phyloP scores from a whole-genome alignment of 2,113 vertebrate genomes.

The Protobothrops flavoviridis region DNA sequence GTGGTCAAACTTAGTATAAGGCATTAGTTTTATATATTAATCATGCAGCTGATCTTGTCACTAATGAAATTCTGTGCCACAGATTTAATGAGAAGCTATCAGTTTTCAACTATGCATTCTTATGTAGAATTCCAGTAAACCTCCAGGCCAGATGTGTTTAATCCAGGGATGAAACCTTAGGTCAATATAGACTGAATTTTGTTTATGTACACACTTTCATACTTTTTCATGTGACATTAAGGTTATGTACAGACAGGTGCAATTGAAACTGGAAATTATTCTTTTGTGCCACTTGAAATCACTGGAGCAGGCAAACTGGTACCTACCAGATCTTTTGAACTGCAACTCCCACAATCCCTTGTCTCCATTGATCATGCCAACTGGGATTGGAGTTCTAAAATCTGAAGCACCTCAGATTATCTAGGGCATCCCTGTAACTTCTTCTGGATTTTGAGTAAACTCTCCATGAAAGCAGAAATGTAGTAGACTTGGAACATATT shows the following conservation, averaged over 20 bases:
- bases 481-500: not conserved
- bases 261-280: not conserved
- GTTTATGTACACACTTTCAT: not conserved
- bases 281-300: not conserved
- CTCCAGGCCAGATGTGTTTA: not conserved
- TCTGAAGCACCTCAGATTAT: not conserved
- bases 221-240: not conserved
- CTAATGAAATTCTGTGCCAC: not conserved
- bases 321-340: not conserved
- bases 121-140: not conserved
- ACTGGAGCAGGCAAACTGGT: not conserved
- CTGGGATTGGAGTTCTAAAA: not conserved
- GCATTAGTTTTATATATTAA: not conserved
- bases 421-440: not conserved
- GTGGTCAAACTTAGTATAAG: not conserved
- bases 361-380: not conserved
- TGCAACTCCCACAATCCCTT: not conserved
- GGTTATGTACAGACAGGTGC: not conserved
- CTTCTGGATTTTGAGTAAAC: not conserved
- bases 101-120: not conserved
- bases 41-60: not conserved
- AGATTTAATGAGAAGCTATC: not conserved
- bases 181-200: not conserved
- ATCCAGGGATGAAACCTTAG: not conserved
- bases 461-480: not conserved